These are phyloP conservation scores for Lycorma delicatula DNA, from an alignment of 1,140 invertebrate species.

Conservation along the genomic window DNA sequence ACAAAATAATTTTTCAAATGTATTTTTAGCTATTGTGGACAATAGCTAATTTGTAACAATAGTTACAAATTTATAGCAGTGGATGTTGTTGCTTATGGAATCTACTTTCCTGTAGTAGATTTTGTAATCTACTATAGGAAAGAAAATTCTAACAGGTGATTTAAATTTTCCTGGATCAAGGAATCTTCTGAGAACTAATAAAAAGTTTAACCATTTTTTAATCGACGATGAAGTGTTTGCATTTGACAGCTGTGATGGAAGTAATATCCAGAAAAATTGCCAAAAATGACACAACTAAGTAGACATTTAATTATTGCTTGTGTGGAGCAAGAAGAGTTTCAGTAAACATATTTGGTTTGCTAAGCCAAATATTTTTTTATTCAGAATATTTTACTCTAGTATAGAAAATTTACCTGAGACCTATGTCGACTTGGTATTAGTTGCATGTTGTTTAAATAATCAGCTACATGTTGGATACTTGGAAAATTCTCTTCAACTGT, in stretches of 20 bases:
- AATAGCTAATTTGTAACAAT: too few species aligned
- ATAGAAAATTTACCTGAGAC: not conserved
- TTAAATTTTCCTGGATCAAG: conserved; percentile 30
- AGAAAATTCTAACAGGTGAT: conserved; percentile 28
- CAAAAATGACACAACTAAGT: conserved; percentile 19
- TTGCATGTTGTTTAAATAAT: not conserved
- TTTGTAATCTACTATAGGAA: conserved; percentile 33
- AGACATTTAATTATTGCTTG: not conserved
- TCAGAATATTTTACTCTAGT: not conserved
- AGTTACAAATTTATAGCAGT: conserved; percentile 33
- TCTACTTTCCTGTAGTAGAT: conserved; percentile 35
- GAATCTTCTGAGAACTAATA: too few species aligned
- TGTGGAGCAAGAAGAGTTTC: conserved; percentile 8
- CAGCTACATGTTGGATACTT: not conserved
- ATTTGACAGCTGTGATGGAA: too few species aligned
- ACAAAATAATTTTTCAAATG: conserved; percentile 39
- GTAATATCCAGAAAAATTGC: too few species aligned
- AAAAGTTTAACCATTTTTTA: too few species aligned
- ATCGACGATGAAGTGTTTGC: too few species aligned
- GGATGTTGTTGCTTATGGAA: conserved; percentile 39
- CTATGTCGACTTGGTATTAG: not conserved
- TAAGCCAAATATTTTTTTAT: not conserved
- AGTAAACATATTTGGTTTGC: conserved; percentile 10
- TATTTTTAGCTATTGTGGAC: conserved; percentile 38
- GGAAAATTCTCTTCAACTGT: too few species aligned